Evolutionary conservation across 1,140 invertebrate genomes (phyloP), one percentile per base, ranked within the genome.

Genomic region (Zaprionus vittiger): DNA sequence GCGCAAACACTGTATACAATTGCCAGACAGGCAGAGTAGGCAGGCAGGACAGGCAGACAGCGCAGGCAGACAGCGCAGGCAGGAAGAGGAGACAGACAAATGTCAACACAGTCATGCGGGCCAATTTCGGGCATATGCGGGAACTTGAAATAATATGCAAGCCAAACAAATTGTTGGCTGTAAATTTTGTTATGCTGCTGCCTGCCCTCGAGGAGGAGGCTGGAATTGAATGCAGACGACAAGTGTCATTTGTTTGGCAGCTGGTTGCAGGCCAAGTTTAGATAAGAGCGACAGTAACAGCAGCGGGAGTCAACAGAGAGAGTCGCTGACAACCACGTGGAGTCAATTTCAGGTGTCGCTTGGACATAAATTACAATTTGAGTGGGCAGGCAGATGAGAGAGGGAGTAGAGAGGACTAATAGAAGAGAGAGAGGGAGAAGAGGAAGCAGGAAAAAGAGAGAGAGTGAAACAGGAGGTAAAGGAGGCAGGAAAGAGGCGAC

Each of bases 331-430:
- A 72, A 47, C 67, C 68, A 87, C 84, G 75, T 87, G 84, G 60
- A 90, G 84, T 89, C 84, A 84, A 87, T 87, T 84, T 81, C 80
- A 87, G 71, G 81, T 87, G 84, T 79, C 79, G 75, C 71, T 60
- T 61, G 68, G 67, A 89, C 84, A 89, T 89, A 89, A 89, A 89
- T 89, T 84, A 90, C 84, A 82, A 75, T 79, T 90, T 84, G 72
- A 81, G 71, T 84, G 80, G 70, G 74, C 71, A 68, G 73, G 78
- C 67, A 41, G 31, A 47, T 49, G 37, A 14, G 7, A 62, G 5
- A 49, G 57, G 31, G 2, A 2, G 9, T n/a, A 12, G 9, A 9
- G 1, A 7, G 15, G 57, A 7, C 7, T 12, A 17, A 17, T 11
- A 5, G 28, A n/a, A 24, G 4, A 5, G 20, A 5, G 26, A 54